Conservation (phyloP, 2,797 vertebrate genomes). For the Crypturellus tataupa region DNA sequence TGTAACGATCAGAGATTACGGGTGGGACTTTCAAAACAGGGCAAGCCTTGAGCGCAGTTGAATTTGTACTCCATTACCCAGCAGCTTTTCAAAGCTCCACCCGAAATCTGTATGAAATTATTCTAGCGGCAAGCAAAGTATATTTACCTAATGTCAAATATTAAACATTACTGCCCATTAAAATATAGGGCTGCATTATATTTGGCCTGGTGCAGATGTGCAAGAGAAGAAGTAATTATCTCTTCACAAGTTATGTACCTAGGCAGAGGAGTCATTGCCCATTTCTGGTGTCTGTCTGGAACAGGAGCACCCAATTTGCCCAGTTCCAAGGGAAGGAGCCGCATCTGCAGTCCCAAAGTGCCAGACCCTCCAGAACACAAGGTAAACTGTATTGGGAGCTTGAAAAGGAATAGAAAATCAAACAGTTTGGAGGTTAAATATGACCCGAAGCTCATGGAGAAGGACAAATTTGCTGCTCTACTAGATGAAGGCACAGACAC, state of each 20-base stretch:
- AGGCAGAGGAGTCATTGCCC: background rate
- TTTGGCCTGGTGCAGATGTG: constrained; percentile 55
- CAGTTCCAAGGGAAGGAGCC: background rate
- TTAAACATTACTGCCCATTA: constrained; percentile 67
- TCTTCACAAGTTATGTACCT: background rate
- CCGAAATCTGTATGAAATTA: constrained; percentile 59
- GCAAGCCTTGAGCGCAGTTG: constrained; percentile 26
- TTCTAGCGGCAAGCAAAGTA: constrained; percentile 41
- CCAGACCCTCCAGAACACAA: background rate
- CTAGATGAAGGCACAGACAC: background rate
- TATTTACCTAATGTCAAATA: constrained; percentile 69
- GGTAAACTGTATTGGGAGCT: background rate
- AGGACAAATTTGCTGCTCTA: background rate
- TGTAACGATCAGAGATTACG: constrained; percentile 45
- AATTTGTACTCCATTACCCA: constrained; percentile 59
- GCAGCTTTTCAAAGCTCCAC: constrained; percentile 70
- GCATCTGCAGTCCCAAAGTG: background rate
- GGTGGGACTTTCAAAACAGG: constrained; percentile 67
- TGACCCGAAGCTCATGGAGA: background rate
- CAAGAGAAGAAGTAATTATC: constrained; percentile 61
- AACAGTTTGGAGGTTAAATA: background rate
- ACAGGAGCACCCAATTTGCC: background rate
- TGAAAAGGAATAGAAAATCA: background rate
- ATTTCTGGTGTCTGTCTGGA: constrained; percentile 17
- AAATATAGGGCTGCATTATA: constrained; percentile 68